A percentile compares a stretch with the other conserved stretches of the same genome.
Conservation (phyloP, 2,888 invertebrate genomes). For the Lasioglossum leucozonium region DNA sequence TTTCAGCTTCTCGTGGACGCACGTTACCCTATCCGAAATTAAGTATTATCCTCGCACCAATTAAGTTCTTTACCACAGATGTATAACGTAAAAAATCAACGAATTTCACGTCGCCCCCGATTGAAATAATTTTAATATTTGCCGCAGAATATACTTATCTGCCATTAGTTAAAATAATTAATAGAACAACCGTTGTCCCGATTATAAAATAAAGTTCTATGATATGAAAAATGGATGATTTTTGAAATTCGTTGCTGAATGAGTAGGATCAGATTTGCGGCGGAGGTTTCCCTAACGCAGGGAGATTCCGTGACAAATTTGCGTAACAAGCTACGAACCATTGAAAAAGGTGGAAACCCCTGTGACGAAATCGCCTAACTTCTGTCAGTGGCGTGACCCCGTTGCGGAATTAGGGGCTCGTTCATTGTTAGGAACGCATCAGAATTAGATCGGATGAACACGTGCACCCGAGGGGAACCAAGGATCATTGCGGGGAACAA, state of each 20-base stretch:
- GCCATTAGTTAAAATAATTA: neutral
- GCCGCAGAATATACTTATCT: neutral
- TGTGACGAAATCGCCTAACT: constrained; percentile 70
- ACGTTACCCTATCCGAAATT: too few species aligned
- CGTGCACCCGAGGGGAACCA: constrained; percentile 65
- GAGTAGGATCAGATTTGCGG: neutral
- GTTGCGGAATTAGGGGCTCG: constrained; percentile 45
- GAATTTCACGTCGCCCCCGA: too few species aligned
- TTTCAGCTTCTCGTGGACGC: too few species aligned
- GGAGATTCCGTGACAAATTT: constrained; percentile 65
- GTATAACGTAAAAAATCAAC: too few species aligned
- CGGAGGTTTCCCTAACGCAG: constrained; percentile 9
- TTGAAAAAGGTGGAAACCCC: constrained; percentile 58
- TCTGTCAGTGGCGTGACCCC: constrained; percentile 63
- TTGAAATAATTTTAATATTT: neutral
- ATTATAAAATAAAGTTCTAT: too few species aligned
- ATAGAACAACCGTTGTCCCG: too few species aligned
- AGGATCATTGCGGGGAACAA: constrained; percentile 43
- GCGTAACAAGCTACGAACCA: constrained; percentile 60
- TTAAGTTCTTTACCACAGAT: too few species aligned
- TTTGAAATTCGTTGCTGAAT: neutral
- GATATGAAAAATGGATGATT: too few species aligned
- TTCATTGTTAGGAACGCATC: constrained; percentile 73
- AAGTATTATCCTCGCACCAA: too few species aligned
- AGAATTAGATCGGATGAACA: constrained; percentile 78